Evolutionary conservation across 92 coral and sea anemone genomes (phyloP).

Genomic region (Parazoanthus darwini): DNA sequence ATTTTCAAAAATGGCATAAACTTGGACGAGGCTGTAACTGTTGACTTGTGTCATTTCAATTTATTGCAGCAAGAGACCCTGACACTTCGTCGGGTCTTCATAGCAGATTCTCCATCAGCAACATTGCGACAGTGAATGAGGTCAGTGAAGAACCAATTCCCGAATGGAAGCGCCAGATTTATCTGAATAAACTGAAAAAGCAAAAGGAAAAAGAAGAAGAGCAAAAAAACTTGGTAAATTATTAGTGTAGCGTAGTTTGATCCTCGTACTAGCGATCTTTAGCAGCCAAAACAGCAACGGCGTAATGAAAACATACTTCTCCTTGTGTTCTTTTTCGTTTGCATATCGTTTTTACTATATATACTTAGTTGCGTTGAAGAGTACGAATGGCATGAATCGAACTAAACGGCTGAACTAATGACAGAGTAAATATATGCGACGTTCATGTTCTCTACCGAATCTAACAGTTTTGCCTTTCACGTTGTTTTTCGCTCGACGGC

Average conservation of each 20-base stretch:
- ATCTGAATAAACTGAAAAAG: constrained; percentile 62
- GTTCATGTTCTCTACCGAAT: too few species aligned
- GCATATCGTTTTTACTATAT: too few species aligned
- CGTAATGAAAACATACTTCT: too few species aligned
- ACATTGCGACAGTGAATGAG: constrained; percentile 12
- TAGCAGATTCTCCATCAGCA: neutral
- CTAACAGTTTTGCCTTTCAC: too few species aligned
- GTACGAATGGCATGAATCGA: too few species aligned
- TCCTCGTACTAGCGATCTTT: too few species aligned
- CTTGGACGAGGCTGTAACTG: neutral
- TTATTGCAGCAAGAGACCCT: neutral
- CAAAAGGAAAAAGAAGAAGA: constrained; percentile 50
- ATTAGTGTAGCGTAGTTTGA: neutral
- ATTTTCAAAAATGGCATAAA: constrained; percentile 23
- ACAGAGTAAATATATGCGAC: too few species aligned
- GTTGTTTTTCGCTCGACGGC: too few species aligned
- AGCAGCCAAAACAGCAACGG: too few species aligned
- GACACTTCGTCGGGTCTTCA: neutral
- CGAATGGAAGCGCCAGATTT: constrained; percentile 76
- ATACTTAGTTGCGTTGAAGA: too few species aligned
- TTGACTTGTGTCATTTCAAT: neutral
- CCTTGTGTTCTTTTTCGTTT: too few species aligned
- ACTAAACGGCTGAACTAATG: too few species aligned
- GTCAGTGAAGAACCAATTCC: constrained; percentile 51
- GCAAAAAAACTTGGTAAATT: constrained; percentile 48